Conservation (phyloP, 2,888 invertebrate genomes). For the Brenthis ino region DNA sequence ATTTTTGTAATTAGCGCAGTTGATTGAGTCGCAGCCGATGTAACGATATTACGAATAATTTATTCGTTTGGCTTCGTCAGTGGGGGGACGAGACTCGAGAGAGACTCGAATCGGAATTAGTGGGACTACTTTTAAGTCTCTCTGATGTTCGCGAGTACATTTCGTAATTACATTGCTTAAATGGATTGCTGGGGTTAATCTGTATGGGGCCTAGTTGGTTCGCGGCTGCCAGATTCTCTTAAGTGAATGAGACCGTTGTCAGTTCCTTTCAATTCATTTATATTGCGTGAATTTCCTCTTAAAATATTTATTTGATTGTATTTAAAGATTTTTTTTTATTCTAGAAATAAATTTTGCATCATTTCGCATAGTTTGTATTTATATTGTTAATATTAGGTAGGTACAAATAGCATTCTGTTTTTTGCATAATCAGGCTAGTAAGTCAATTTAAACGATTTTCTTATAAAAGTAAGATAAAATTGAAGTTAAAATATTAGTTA, state of each 20-base stretch:
- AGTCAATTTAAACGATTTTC: too few species aligned
- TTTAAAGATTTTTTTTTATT: neutral
- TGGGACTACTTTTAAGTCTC: conserved; percentile 33
- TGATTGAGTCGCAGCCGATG: conserved; percentile 48
- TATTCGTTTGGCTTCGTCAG: conserved; percentile 54
- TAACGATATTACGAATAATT: conserved; percentile 59
- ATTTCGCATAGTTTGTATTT: too few species aligned
- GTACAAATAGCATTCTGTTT: too few species aligned
- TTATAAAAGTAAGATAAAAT: too few species aligned
- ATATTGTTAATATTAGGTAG: too few species aligned
- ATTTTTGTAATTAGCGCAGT: conserved; percentile 56
- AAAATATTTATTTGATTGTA: neutral
- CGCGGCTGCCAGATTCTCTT: conserved; percentile 21
- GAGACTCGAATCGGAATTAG: conserved; percentile 32
- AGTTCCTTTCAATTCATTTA: conserved; percentile 23
- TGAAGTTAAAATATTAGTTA: too few species aligned
- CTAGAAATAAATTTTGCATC: too few species aligned
- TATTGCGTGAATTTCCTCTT: conserved; percentile 16
- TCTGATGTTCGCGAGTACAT: conserved; percentile 56
- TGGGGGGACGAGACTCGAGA: neutral
- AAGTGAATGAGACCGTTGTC: conserved; percentile 33
- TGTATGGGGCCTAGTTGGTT: conserved; percentile 42
- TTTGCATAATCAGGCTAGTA: too few species aligned
- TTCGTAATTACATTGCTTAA: conserved; percentile 66
- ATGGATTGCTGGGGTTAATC: conserved; percentile 63